These are phyloP conservation scores for Pelosia muscerda DNA, from an alignment of 2,888 invertebrate species.

Conservation along the genomic window DNA sequence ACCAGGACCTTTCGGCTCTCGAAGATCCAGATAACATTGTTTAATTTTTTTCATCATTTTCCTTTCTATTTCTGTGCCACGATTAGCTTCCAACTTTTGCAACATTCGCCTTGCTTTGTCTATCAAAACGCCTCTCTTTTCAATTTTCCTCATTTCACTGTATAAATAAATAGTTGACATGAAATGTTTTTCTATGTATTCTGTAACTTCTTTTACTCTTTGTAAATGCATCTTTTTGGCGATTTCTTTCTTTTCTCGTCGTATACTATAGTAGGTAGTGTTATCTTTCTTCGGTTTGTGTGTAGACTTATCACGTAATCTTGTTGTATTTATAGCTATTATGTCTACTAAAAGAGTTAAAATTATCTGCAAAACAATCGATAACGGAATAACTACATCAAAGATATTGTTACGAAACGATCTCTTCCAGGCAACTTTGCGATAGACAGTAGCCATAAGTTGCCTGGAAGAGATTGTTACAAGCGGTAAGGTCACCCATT, in stretches of 20 bases:
- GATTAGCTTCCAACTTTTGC: not conserved
- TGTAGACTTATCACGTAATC: not conserved
- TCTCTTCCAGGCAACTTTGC: no score
- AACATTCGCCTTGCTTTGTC: not conserved
- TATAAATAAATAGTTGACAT: slow-evolving; percentile 22
- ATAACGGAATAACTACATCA: not conserved
- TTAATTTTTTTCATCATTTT: not conserved
- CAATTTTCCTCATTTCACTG: slow-evolving; percentile 24
- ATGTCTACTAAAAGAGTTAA: not conserved
- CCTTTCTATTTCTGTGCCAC: not conserved
- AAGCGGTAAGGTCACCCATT: no score
- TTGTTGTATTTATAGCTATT: not conserved
- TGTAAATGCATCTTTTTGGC: not conserved
- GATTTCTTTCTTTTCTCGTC: not conserved
- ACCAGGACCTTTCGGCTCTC: not conserved
- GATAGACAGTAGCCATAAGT: no score
- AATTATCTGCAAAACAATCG: not conserved
- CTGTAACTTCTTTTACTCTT: slow-evolving; percentile 2
- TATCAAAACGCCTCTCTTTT: not conserved
- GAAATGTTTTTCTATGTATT: slow-evolving; percentile 14
- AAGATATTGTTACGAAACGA: not conserved
- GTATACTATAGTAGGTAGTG: not conserved
- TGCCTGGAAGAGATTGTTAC: no score
- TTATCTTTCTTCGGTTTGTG: not conserved
- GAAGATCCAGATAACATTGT: not conserved